Conservation (phyloP, 1,140 invertebrate genomes). For the Trichonephila clavipes region DNA sequence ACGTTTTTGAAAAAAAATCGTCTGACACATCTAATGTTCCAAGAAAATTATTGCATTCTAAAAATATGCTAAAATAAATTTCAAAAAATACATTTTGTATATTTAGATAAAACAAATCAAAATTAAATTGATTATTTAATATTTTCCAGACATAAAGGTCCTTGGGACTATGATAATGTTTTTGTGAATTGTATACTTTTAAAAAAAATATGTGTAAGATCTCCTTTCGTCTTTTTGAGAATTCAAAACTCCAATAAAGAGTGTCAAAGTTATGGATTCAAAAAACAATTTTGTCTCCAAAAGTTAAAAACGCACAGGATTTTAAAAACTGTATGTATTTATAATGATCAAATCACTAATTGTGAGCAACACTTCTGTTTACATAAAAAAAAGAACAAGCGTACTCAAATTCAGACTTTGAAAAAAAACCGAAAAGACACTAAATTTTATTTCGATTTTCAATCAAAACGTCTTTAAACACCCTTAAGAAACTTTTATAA, state of each 20-base stretch:
- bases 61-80: no score
- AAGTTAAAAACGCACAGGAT: conserved; percentile 41
- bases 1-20: no score
- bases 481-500: neutral
- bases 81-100: no score
- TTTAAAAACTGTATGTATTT: conserved; percentile 9
- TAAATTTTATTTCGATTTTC: neutral
- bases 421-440: neutral
- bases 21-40: no score
- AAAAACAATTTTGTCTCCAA: neutral
- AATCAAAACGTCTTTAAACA: neutral
- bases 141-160: no score
- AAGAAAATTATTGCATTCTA: no score
- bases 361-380: neutral
- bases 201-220: no score
- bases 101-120: no score
- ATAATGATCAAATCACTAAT: neutral
- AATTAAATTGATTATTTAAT: no score
- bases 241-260: neutral
- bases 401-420: neutral
- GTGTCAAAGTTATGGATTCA: neutral
- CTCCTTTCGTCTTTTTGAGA: no score
- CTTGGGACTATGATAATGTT: no score
- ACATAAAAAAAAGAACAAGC: neutral
- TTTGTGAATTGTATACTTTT: no score